Conservation (phyloP, 2,113 vertebrate genomes). For the Pteruthius melanotis region DNA sequence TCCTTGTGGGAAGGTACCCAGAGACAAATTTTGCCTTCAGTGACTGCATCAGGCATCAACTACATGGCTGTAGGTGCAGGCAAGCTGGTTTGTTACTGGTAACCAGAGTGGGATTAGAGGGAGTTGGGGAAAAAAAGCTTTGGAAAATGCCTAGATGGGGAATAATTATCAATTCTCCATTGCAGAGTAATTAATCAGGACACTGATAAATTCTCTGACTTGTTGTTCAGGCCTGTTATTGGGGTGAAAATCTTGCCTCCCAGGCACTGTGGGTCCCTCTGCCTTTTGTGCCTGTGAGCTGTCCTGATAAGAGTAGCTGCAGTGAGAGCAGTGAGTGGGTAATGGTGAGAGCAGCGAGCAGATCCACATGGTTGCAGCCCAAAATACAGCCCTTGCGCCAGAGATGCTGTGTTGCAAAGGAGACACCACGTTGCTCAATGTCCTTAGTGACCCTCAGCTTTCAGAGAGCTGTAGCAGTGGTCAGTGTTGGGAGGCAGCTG, state of each 20-base stretch:
- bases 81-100: not conserved
- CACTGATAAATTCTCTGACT: not conserved
- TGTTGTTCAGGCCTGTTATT: not conserved
- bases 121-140: not conserved
- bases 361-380: too few relatives aligned
- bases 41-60: not conserved
- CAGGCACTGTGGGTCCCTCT: not conserved
- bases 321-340: not conserved
- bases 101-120: not conserved
- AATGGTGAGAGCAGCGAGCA: not conserved
- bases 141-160: not conserved
- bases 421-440: not conserved
- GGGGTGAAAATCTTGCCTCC: not conserved
- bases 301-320: not conserved
- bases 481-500: not conserved
- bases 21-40: not conserved
- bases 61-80: not conserved
- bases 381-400: not conserved
- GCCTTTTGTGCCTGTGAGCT: not conserved
- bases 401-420: conserved; percentile 14
- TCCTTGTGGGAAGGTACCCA: not conserved
- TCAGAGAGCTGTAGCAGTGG: not conserved
- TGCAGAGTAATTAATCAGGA: not conserved
- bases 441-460: accelerated
- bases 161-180: not conserved